Conservation (phyloP, 2,888 invertebrate species). For the Aporophyla nigra region DNA sequence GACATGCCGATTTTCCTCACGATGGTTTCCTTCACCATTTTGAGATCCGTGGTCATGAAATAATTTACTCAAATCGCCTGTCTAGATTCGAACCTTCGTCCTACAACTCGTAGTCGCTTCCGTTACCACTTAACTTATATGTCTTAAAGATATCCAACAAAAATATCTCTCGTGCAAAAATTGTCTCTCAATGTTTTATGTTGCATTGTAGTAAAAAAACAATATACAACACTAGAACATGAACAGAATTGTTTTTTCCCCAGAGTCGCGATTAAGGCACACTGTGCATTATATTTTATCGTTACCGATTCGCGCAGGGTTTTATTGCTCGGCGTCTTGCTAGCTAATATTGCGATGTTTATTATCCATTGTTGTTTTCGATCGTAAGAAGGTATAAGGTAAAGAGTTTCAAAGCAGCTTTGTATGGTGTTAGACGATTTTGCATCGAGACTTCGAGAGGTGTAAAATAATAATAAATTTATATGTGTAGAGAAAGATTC, state of each 20-base stretch:
- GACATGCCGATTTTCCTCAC: too few relatives aligned
- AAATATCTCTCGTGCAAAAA: background rate
- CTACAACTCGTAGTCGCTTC: too few relatives aligned
- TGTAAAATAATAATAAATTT: background rate
- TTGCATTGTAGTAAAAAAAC: conserved; percentile 24
- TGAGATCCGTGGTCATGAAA: too few relatives aligned
- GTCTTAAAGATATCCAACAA: background rate
- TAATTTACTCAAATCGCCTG: too few relatives aligned
- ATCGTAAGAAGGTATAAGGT: conserved; percentile 21
- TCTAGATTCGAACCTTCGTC: too few relatives aligned
- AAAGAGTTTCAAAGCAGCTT: conserved; percentile 7
- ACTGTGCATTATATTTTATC: conserved; percentile 69
- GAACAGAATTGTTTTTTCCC: conserved; percentile 37
- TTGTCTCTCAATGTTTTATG: background rate
- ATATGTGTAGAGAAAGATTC: background rate
- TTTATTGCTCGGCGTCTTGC: conserved; percentile 74
- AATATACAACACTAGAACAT: conserved; percentile 10
- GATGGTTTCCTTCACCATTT: too few relatives aligned
- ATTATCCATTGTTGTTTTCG: conserved; percentile 55
- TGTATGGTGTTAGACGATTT: conserved; percentile 19
- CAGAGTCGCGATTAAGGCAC: conserved; percentile 25
- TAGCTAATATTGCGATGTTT: conserved; percentile 72
- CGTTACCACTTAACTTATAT: background rate
- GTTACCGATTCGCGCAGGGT: conserved; percentile 73
- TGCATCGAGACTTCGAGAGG: background rate